phyloP scores from a whole-genome alignment of 2,113 vertebrate genomes.

The Pituophis catenifer region DNA sequence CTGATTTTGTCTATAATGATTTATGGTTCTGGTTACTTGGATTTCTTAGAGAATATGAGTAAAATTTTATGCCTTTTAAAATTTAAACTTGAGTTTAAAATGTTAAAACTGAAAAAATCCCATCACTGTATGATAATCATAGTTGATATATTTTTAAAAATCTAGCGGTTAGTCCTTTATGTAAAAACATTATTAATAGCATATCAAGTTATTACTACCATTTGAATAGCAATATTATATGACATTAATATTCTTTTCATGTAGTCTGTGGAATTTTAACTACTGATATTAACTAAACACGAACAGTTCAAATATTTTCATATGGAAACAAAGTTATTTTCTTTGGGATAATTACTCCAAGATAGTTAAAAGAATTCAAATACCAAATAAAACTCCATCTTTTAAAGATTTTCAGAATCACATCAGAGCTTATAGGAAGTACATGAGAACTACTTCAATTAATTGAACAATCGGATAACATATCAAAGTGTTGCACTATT shows the following conservation, averaged over 20 bases:
- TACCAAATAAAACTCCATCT: neutral
- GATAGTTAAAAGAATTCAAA: neutral
- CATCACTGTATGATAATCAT: neutral
- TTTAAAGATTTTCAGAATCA: neutral
- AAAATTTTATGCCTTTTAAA: neutral
- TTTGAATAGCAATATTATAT: neutral
- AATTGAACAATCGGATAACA: neutral
- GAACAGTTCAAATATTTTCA: neutral
- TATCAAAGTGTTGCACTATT: neutral
- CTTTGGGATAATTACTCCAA: neutral
- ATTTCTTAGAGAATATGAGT: neutral
- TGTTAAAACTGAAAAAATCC: neutral
- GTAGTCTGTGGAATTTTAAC: neutral
- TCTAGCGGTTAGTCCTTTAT: neutral
- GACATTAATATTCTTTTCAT: neutral
- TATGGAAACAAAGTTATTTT: neutral
- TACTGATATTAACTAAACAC: neutral
- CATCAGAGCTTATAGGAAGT: neutral
- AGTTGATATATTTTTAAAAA: neutral
- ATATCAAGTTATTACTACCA: neutral
- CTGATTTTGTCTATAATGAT: neutral
- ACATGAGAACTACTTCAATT: neutral
- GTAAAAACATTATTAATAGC: neutral
- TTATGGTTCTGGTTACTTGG: neutral
- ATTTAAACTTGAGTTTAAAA: neutral